These are phyloP conservation scores for Lacanobia oleracea DNA, from an alignment of 2,888 invertebrate genomes.

Conservation along the genomic window DNA sequence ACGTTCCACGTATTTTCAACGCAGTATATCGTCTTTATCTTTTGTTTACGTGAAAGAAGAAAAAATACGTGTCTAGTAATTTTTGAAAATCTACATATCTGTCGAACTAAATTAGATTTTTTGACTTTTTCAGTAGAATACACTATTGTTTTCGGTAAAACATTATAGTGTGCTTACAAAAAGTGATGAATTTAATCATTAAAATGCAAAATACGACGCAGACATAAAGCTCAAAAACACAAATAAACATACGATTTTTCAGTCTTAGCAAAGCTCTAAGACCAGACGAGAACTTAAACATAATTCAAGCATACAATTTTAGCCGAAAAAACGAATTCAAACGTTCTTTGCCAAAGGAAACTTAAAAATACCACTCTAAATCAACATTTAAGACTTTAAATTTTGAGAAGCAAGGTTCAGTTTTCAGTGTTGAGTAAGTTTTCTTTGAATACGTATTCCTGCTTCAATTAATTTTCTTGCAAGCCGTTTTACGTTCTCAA, in stretches of 20 bases:
- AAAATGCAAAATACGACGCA: background rate
- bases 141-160: too few species aligned
- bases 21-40: too few species aligned
- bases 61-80: too few species aligned
- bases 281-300: slow-evolving; percentile 53
- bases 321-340: slow-evolving; percentile 56
- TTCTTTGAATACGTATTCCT: slow-evolving; percentile 64
- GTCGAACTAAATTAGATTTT: too few species aligned
- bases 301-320: slow-evolving; percentile 61
- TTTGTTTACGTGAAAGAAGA: too few species aligned
- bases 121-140: too few species aligned
- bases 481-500: slow-evolving; percentile 72
- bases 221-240: slow-evolving; percentile 9
- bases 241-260: slow-evolving; percentile 28
- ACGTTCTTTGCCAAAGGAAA: slow-evolving; percentile 59
- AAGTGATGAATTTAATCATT: background rate
- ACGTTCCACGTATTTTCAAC: too few species aligned
- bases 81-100: too few species aligned
- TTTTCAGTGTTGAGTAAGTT: slow-evolving; percentile 16
- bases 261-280: slow-evolving; percentile 48
- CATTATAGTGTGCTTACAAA: too few species aligned
- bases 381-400: slow-evolving; percentile 11
- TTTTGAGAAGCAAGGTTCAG: background rate
- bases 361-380: slow-evolving; percentile 38
- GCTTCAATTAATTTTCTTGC: slow-evolving; percentile 81